A percentile compares a stretch with the other conserved stretches of the same genome.
Conservation (phyloP, 1,140 invertebrate genomes). For the Orchestia grillus region DNA sequence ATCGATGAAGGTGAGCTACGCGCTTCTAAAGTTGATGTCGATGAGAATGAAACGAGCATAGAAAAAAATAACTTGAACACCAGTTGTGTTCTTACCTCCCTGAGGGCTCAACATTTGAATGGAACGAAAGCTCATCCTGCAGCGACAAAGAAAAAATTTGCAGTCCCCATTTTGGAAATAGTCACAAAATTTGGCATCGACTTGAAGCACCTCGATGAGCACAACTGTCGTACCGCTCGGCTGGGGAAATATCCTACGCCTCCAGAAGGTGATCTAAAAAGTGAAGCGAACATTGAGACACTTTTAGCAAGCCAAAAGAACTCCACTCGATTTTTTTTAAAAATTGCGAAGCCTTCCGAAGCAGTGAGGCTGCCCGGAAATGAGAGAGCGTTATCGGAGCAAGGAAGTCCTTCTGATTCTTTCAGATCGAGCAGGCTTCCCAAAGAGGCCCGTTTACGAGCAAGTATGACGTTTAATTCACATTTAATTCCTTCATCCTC, state of each 20-base stretch:
- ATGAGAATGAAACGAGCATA: not conserved
- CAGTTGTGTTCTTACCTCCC: not conserved
- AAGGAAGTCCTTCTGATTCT: not conserved
- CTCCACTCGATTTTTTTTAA: not conserved
- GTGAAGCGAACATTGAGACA: not conserved
- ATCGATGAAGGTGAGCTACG: not conserved
- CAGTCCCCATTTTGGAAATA: not conserved
- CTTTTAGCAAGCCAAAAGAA: not conserved
- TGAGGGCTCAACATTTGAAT: not conserved
- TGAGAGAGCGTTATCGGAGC: conserved; percentile 8
- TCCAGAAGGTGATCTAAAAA: not conserved
- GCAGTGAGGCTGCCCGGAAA: not conserved
- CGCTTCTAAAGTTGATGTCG: not conserved
- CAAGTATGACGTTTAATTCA: not conserved
- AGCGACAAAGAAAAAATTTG: not conserved
- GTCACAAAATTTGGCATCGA: not conserved
- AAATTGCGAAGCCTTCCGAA: not conserved
- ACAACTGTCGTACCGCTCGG: not conserved
- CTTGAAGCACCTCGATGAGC: not conserved
- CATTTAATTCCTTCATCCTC: not conserved
- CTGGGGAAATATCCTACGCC: not conserved
- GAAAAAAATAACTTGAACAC: not conserved
- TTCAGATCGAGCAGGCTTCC: not conserved
- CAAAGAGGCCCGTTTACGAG: not conserved
- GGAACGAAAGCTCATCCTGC: not conserved